Evolutionary conservation across 2,113 vertebrate species (phyloP), one percentile per base, ranked within the genome.

Genomic region (Etia nguti): DNA sequence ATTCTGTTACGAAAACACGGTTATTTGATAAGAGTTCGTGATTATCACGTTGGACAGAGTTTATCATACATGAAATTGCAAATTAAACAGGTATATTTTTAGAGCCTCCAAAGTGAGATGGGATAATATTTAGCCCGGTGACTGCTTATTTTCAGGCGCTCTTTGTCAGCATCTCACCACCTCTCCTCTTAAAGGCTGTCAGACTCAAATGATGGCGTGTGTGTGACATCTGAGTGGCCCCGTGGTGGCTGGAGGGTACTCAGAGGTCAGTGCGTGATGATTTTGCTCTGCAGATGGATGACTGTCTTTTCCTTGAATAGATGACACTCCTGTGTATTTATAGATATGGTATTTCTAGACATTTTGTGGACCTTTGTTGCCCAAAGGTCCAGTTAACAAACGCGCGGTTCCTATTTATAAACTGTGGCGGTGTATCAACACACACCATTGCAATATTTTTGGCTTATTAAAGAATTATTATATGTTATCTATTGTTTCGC

Each of bases 401-500:
- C 68, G 38, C 50, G 6, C 43, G n/a, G 68, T 89, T 94, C 87
- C 86, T 88, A 86, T 94, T 93, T 93, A 94, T 91, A 94, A 92
- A 92, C 77, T 4, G 52, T 18, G 36, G 65, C 86, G n/a, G 55
- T 55, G 43, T 91, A 94, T 91, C 90, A 79, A 86, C 93, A 89
- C 80, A 77, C 88, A 77, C 79, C 20, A 86, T 62, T 56, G 68
- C 85, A 24, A 89, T 90, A 90, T 90, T 94, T 95, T 86, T 82
- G 90, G 73, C 65, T 82, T 89, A 88, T 94, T 89, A 85, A 68
- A 80, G 26, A 82, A 83, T 89, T 86, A 93, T 93, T 88, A 62
- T 43, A 84, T 83, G 88, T 86, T 12, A 48, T 70, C 92, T 29
- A 95, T 95, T 96, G 94, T 95, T 82, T 90, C 83, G 8, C 22